Evolutionary conservation across 92 coral and sea anemone species (phyloP).

Genomic region (Actinernus sp.): DNA sequence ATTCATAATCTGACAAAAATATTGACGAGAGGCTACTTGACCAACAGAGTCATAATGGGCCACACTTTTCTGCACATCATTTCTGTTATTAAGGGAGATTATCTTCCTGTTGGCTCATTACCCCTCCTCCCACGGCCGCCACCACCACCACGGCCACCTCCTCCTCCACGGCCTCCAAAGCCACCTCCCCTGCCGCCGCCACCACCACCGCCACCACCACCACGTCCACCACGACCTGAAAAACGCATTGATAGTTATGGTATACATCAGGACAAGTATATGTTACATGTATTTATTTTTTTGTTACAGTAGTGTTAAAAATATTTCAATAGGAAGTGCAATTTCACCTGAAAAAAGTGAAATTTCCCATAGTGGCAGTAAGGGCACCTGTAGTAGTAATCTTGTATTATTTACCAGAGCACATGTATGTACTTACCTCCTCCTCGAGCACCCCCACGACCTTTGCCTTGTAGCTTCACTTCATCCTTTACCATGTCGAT

Average conservation of each 20-base stretch:
- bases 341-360: background rate
- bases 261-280: too few relatives aligned
- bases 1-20: too few relatives aligned
- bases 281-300: background rate
- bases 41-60: too few relatives aligned
- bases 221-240: slow-evolving; percentile 81
- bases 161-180: slow-evolving; percentile 57
- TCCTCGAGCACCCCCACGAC: slow-evolving; percentile 92
- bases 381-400: slow-evolving; percentile 20
- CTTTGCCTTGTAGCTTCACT: slow-evolving; percentile 79
- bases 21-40: too few relatives aligned
- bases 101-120: slow-evolving; percentile 28
- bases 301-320: background rate
- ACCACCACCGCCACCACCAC: slow-evolving; percentile 41
- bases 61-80: too few relatives aligned
- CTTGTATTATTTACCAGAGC: too few relatives aligned
- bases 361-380: too few relatives aligned
- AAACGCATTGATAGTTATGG: too few relatives aligned
- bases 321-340: background rate
- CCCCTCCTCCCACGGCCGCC: slow-evolving; percentile 76
- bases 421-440: too few relatives aligned
- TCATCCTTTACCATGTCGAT: slow-evolving; percentile 99
- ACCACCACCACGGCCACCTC: slow-evolving; percentile 71
- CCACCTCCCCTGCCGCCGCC: slow-evolving; percentile 74
- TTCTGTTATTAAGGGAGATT: background rate